phyloP scores from a whole-genome alignment of 2,888 invertebrate genomes.

The Orthosia incerta region DNA sequence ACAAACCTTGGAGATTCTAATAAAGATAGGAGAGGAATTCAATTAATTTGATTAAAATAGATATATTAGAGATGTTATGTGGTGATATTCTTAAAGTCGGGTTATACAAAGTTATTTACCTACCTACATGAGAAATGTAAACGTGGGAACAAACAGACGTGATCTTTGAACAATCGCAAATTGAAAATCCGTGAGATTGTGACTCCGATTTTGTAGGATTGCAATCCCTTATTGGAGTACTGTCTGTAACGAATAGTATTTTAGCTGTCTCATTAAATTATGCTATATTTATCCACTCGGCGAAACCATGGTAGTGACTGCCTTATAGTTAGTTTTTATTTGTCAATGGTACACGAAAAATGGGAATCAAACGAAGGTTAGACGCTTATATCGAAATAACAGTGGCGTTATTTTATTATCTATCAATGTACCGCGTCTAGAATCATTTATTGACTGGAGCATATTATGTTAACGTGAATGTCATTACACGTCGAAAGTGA shows the following conservation, averaged over 20 bases:
- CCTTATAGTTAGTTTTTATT: background rate
- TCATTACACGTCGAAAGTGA: background rate
- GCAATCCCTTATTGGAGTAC: constrained; percentile 20
- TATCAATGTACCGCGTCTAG: background rate
- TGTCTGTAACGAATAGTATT: constrained; percentile 15
- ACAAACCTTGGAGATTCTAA: constrained; percentile 34
- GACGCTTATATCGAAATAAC: background rate
- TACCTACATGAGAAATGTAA: constrained; percentile 43
- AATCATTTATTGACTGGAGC: background rate
- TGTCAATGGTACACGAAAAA: background rate
- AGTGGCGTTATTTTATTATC: background rate
- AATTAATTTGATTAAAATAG: constrained; percentile 34
- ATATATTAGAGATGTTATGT: constrained; percentile 25
- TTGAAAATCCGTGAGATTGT: constrained; percentile 53
- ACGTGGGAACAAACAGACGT: constrained; percentile 55
- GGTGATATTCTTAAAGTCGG: constrained; percentile 27
- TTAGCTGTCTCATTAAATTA: background rate
- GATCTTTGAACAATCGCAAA: constrained; percentile 51
- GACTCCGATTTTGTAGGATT: constrained; percentile 32
- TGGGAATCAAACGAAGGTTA: background rate
- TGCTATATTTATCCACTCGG: background rate
- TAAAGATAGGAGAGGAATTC: constrained; percentile 27
- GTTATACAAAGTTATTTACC: constrained; percentile 11
- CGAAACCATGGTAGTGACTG: background rate
- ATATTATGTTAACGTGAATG: background rate